Percentiles rank a stretch among this genome's conserved stretches.
Evolutionary conservation across 2,888 invertebrate species (phyloP).

Genomic region (Serripes groenlandicus): DNA sequence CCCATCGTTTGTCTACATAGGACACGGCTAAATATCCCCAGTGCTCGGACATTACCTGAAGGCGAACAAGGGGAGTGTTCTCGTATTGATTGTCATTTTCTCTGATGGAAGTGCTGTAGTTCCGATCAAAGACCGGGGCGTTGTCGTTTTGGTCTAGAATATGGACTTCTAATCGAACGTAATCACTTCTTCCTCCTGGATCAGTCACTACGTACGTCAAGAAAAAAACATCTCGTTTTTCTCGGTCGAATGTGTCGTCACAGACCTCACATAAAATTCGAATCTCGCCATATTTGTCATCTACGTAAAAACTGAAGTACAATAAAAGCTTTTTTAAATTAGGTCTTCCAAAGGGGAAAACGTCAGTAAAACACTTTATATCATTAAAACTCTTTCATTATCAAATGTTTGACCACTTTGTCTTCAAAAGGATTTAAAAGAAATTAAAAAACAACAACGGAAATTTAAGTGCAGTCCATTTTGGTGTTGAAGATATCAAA

Average conservation of each 20-base stretch:
- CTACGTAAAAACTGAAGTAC: conserved; percentile 32
- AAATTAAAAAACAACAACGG: too few species aligned
- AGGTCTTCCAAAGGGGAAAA: too few species aligned
- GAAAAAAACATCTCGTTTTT: conserved; percentile 17
- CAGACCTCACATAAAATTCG: conserved; percentile 8
- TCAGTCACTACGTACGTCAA: conserved; percentile 36
- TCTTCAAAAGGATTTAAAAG: too few species aligned
- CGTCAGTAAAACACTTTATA: too few species aligned
- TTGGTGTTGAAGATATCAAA: too few species aligned
- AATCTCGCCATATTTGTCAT: conserved; percentile 21
- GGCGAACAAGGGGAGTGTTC: conserved; percentile 21
- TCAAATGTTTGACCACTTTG: too few species aligned
- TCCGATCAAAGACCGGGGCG: conserved; percentile 15
- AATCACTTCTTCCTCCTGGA: conserved; percentile 41
- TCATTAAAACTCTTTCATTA: too few species aligned
- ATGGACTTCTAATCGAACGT: conserved; percentile 28
- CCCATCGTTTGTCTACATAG: too few species aligned
- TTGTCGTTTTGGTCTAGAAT: conserved; percentile 44
- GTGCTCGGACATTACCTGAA: too few species aligned
- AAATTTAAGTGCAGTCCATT: too few species aligned
- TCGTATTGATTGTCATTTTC: conserved; percentile 15
- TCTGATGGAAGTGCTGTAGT: neutral
- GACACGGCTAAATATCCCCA: too few species aligned
- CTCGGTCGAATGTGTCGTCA: conserved; percentile 16
- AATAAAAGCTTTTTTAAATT: neutral